Conservation (phyloP, 2,113 vertebrate species). For the Tachysurus vachellii region DNA sequence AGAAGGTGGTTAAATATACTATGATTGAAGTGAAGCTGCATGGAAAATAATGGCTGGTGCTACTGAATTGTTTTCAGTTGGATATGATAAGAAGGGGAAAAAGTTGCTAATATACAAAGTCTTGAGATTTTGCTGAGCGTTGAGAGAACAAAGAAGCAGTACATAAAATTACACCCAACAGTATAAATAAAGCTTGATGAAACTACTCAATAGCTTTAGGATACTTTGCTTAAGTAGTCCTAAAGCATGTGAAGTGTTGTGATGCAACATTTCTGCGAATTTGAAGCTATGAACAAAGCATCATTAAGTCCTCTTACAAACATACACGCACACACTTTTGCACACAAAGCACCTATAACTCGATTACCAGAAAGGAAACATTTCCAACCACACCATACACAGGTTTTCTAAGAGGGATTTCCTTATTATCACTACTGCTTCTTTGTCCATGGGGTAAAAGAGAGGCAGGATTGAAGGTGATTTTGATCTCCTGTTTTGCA, state of each 20-base stretch:
- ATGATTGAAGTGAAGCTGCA: slow-evolving; percentile 4
- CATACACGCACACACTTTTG: not conserved
- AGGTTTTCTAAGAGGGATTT: slow-evolving; percentile 53
- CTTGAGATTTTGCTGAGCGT: not conserved
- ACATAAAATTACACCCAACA: not conserved
- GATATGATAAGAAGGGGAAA: not conserved
- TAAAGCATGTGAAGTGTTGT: not conserved
- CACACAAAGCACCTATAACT: slow-evolving; percentile 42
- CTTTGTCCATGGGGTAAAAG: slow-evolving; percentile 47
- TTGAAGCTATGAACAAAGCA: slow-evolving; percentile 12
- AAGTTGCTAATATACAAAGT: too few relatives aligned
- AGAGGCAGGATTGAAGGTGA: slow-evolving; percentile 61
- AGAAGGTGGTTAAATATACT: slow-evolving; percentile 12
- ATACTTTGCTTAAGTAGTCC: slow-evolving; percentile 14
- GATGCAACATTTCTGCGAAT: not conserved
- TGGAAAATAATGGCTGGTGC: slow-evolving; percentile 7
- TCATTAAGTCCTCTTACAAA: not conserved
- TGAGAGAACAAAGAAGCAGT: not conserved
- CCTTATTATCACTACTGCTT: slow-evolving; percentile 46
- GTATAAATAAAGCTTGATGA: not conserved
- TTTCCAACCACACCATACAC: slow-evolving; percentile 15
- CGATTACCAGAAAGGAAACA: slow-evolving; percentile 47
- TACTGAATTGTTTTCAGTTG: not conserved
- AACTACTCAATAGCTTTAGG: not conserved
- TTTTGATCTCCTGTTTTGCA: slow-evolving; percentile 68